These are phyloP conservation scores for Microtus richardsoni DNA, from an alignment of 2,113 vertebrate genomes.

Conservation along the genomic window DNA sequence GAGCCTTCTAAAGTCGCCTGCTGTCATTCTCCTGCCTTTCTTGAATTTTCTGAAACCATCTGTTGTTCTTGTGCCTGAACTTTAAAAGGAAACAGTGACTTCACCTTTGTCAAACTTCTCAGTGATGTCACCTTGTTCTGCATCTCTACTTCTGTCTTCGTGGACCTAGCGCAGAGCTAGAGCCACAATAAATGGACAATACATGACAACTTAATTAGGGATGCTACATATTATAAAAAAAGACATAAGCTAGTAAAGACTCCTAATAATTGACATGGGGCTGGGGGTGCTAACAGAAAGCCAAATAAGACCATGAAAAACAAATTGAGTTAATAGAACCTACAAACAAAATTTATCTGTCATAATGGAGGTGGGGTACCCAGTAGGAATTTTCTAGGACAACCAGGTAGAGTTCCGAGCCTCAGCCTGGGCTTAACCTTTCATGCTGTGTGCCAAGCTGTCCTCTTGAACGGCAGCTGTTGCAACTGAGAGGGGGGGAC, in stretches of 20 bases:
- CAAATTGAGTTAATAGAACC: background rate
- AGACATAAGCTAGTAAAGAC: background rate
- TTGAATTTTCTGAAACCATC: background rate
- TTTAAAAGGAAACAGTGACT: background rate
- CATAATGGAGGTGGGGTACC: background rate
- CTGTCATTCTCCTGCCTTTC: background rate
- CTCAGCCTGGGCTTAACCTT: conserved; percentile 8
- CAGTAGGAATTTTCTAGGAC: conserved; percentile 44
- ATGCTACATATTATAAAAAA: background rate
- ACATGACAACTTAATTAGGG: background rate
- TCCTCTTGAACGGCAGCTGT: conserved; percentile 8
- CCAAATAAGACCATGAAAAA: background rate
- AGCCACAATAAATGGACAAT: background rate
- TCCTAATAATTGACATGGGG: background rate
- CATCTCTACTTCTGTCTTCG: background rate
- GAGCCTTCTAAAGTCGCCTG: background rate
- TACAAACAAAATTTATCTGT: background rate
- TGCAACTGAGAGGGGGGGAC: background rate
- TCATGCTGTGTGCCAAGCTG: background rate
- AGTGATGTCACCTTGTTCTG: background rate
- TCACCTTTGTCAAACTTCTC: background rate
- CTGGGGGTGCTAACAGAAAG: background rate
- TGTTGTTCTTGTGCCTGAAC: background rate
- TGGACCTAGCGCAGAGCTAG: background rate
- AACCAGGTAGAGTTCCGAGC: background rate